These are phyloP conservation scores for Molothrus ater DNA, from an alignment of 2,797 vertebrate species.

Conservation along the genomic window DNA sequence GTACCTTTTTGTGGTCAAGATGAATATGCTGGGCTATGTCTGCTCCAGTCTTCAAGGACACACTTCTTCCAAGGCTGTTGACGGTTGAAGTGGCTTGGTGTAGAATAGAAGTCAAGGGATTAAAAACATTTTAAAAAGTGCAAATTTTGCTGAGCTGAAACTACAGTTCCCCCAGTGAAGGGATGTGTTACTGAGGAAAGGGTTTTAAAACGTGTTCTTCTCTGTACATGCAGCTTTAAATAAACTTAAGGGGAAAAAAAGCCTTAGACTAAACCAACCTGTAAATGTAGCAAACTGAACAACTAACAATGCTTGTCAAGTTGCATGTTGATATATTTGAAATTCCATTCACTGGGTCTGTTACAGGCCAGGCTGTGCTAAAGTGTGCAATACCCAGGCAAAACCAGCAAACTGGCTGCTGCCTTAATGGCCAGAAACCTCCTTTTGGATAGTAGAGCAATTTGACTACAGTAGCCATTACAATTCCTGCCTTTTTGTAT, in stretches of 20 bases:
- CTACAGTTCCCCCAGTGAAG: neutral
- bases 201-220: neutral
- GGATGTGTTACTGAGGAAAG: neutral
- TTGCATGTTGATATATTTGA: neutral
- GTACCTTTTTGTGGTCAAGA: neutral
- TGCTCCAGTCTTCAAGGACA: neutral
- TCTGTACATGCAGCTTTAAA: neutral
- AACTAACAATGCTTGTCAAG: neutral
- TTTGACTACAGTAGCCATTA: neutral
- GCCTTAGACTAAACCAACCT: neutral
- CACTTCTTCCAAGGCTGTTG: neutral
- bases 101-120: neutral
- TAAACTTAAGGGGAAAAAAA: neutral
- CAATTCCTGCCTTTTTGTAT: neutral
- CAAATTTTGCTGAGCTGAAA: neutral
- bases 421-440: neutral
- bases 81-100: neutral
- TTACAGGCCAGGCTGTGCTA: neutral
- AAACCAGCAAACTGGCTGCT: neutral
- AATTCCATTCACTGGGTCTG: neutral
- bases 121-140: neutral
- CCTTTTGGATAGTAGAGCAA: neutral
- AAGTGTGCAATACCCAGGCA: neutral
- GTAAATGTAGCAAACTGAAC: neutral
- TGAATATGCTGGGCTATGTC: accelerated